These are phyloP conservation scores for roundworm (Caenorhabditis elegans) DNA, from an alignment of 1,140 invertebrate species.

Conservation along the genomic window DNA sequence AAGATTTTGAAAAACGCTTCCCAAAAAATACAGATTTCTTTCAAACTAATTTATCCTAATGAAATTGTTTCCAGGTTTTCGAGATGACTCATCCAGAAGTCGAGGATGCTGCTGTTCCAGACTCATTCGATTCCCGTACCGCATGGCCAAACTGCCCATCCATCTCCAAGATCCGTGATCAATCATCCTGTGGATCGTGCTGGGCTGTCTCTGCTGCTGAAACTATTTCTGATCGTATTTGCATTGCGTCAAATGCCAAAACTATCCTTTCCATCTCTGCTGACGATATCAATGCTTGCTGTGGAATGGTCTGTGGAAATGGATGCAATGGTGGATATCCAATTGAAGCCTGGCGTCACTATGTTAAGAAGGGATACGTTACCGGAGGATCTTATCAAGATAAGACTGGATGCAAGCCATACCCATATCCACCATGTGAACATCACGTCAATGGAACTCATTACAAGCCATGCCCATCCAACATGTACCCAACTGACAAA, in stretches of 20 bases:
- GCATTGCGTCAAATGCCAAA: constrained; percentile 79
- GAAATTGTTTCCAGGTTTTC: constrained; percentile 5
- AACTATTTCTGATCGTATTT: constrained; percentile 86
- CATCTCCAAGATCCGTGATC: constrained; percentile 69
- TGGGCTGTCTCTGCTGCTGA: constrained; percentile 87
- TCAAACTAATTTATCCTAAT: no score
- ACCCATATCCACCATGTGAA: constrained; percentile 17
- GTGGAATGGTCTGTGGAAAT: neutral
- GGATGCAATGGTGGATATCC: constrained; percentile 21
- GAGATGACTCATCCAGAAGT: neutral
- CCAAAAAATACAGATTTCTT: no score
- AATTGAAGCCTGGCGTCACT: constrained; percentile 14
- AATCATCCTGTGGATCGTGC: constrained; percentile 68
- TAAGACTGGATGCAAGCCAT: constrained; percentile 25
- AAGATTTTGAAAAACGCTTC: no score
- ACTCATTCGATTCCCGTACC: constrained; percentile 77
- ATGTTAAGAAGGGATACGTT: constrained; percentile 27
- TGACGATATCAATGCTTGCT: constrained; percentile 81
- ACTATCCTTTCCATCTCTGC: constrained; percentile 77
- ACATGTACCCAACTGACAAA: constrained; percentile 73
- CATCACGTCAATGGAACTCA: constrained; percentile 16
- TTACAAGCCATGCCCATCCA: constrained; percentile 52
- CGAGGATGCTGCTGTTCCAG: constrained; percentile 69
- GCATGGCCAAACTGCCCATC: constrained; percentile 82
- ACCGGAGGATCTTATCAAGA: constrained; percentile 18